Evolutionary conservation across 2,888 invertebrate genomes (phyloP).

Genomic region (Tipula confusa): DNA sequence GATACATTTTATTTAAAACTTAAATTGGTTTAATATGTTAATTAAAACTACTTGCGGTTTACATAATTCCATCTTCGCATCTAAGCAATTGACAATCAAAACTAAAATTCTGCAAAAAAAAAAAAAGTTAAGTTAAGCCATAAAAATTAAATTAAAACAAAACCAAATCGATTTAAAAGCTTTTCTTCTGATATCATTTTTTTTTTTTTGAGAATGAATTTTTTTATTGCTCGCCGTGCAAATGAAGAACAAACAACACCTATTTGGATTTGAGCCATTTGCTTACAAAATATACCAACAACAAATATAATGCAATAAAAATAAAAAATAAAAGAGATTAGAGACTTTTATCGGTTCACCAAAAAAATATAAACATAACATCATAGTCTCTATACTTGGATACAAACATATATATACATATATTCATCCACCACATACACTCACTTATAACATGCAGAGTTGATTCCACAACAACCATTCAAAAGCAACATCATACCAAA

Average conservation of each 20-base stretch:
- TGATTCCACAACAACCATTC: background rate
- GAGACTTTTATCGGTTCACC: constrained; percentile 20
- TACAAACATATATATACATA: background rate
- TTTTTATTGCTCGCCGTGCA: background rate
- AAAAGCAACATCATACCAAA: constrained; percentile 3
- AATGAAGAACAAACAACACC: background rate
- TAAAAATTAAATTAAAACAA: background rate
- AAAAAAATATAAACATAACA: background rate
- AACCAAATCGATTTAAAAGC: background rate
- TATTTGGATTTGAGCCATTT: constrained; percentile 9
- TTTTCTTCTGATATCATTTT: background rate
- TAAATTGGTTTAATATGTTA: background rate
- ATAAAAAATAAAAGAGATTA: background rate
- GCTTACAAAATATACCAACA: background rate
- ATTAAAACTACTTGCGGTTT: background rate
- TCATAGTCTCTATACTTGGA: background rate
- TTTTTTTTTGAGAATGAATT: background rate
- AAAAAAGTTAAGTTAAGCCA: background rate
- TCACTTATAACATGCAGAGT: background rate
- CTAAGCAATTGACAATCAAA: background rate
- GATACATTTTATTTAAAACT: background rate
- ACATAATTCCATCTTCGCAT: background rate
- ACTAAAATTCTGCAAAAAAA: background rate
- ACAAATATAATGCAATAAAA: background rate
- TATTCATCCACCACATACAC: background rate